These are phyloP conservation scores for Fistularia commersonii DNA, from an alignment of 2,797 vertebrate species.

Conservation along the genomic window DNA sequence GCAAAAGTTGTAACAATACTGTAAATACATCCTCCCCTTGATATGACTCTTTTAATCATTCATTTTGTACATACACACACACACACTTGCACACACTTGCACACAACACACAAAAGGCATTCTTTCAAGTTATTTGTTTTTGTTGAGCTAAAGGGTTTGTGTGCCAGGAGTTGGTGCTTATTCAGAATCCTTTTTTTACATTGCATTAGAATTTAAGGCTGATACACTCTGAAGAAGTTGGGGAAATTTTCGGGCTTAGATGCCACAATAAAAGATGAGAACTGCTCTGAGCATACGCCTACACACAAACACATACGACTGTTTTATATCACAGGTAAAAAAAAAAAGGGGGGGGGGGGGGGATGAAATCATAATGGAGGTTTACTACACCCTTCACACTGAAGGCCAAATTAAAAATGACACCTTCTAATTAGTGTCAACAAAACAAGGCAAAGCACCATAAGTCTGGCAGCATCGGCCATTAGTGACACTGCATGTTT, in stretches of 20 bases:
- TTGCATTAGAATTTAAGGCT: constrained; percentile 25
- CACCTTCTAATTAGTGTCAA: constrained; percentile 35
- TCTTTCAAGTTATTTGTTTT: constrained; percentile 14
- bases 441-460: constrained; percentile 38
- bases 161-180: constrained; percentile 13
- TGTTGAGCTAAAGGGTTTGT: constrained; percentile 4
- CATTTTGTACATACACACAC: too few species aligned
- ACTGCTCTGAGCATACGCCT: constrained; percentile 4
- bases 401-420: constrained; percentile 40
- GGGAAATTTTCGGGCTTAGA: constrained; percentile 20
- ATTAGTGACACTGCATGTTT: constrained; percentile 32
- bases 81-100: too few species aligned
- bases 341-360: too few species aligned
- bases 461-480: constrained; percentile 22
- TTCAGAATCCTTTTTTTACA: constrained; percentile 17
- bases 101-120: neutral
- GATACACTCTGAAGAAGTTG: neutral
- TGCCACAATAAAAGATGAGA: constrained; percentile 25
- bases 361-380: neutral
- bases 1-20: too few species aligned
- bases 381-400: constrained; percentile 14
- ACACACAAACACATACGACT: neutral
- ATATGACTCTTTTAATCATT: too few species aligned
- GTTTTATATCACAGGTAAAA: neutral
- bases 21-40: too few species aligned